Evolutionary conservation across 2,113 vertebrate genomes (phyloP), one percentile per base, ranked within the genome.

Genomic region (Caloenas nicobarica): DNA sequence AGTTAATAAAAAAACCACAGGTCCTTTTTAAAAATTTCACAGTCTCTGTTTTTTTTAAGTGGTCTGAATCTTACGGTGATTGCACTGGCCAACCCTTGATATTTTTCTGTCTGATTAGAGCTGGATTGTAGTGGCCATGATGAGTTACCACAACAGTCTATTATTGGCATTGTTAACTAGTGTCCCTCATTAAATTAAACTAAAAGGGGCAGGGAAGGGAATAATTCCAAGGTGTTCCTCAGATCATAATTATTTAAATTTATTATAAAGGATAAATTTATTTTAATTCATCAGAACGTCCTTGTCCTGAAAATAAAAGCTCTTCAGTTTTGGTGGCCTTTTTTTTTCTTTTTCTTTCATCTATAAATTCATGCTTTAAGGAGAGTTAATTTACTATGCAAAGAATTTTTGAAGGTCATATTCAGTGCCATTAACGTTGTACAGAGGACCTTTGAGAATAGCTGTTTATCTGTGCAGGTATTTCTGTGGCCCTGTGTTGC

Each of bases 1-100:
- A 85, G 60, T 93, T 96, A 96, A 95, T 94, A 22, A 94, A 88
- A 86, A 89, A 94, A 92, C 90, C 21, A 94, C 81, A 81, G 9
- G 36, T 36, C 26, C 14, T 84, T 58, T 34, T 16, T 1, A 2
- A 46, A 65, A 73, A 29, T 5, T 91, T 46, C 44, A 46, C 44
- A 46, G 44, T 18, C 18, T 46, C 17, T 46, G 44, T 19, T 46
- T 46, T 46, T 18, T 46, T 46, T 29, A 50, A 54, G 33, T 78
- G 68, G 44, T 81, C 38, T 88, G 46, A 22, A 11, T 33, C n/a
- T 95, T 58, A 26, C 10, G 44, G n/a, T 77, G 56, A 93, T 91
- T 86, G n/a, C 50, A 64, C 51, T 62, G 48, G 25, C n/a, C 81
- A 95, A 22, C 9, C 13, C 51, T 78, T 51, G 34, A 23, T 90